Base-by-base conservation (phyloP, 2,113 vertebrate genomes). In the Brachypodius melanocephalos region DNA sequence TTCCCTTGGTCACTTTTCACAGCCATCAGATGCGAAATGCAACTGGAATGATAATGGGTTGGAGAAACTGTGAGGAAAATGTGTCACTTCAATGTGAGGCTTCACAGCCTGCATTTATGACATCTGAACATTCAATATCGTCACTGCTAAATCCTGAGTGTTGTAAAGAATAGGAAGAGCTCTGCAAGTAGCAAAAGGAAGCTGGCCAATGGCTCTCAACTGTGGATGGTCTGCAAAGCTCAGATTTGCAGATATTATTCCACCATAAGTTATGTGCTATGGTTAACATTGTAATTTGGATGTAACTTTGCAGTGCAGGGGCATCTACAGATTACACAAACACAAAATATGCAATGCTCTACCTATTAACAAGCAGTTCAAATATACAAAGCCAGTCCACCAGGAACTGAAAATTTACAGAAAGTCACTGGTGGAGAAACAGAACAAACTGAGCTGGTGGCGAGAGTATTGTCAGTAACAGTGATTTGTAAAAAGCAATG, bases 1-100 rank as follows among this genome's bases (percentile, higher is more conserved):
- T 89, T 95, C 91, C 82, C 88, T 67, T 65, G 93, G 96, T 96
- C 93, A 94, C 89, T 85, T 78, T 73, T 78, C 78, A 91, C 93
- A 74, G 62, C 24, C 71, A 62, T 25, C 81, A 69, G 77, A 87
- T 43, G 66, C 1, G 0, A 91, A 93, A 91, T 2, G 11, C 77
- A 85, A 82, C 58, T 20, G 45, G 87, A 95, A 95, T 69, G 74
- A 67, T 51, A 88, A 91, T 32, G 55, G 87, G 55, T 24, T 58
- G 74, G 78, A 91, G 73, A 88, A 95, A 89, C 89, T 11, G 61
- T 8, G 16, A 92, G 58, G 85, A 87, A 76, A 95, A 88, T 0
- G 9, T 43, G 78, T 62, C 67, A 38, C 45, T 89, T 54, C 62
- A 32, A 4, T 20, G 49, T 14, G 67, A 89, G 93, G 87, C 59